Base-by-base conservation (phyloP, 1,140 invertebrate species). In the Oryzaephilus surinamensis region DNA sequence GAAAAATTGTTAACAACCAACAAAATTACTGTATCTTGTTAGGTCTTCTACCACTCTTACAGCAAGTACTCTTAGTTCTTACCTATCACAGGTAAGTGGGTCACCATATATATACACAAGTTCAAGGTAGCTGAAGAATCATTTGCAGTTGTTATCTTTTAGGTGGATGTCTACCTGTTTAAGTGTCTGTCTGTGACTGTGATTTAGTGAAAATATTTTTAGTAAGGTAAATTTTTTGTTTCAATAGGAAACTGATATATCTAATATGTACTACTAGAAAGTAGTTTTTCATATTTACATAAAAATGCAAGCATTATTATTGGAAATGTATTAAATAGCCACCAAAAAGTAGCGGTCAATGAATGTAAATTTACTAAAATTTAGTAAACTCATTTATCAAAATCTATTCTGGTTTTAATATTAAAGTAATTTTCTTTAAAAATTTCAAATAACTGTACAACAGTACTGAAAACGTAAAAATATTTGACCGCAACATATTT, bases 81-180 rank as follows among this genome's bases (percentile, higher is more conserved):
- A 31, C 36, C 36, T 20, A 30, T 29, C 38, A 45, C 48, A 55
- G 50, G 51, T 58, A 69, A 67, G 65, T 69, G 61, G 66, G 66
- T 68, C 66, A 68, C 48, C 32, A 56, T 69, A 69, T 69, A 67
- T 64, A 69, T 63, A 62, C 54, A 48, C 61, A 68, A 67, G 66
- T 69, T 69, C 66, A 69, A 69, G 66, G 66, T 64, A 67, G 65
- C 55, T 48, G n/a, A 54, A 51, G 54, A 40, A 43, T 29, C 52
- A 58, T 54, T 60, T 48, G 48, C 49, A 45, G 47, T 54, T 28
- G 45, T 47, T 31, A 43, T 34, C 35, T 43, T 41, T 36, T 29
- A 47, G 46, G 53, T 50, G 43, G 17, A 43, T 21, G 37, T 30
- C 33, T 34, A 43, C 34, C 38, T 41, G 32, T 47, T 26, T n/a